Evolutionary conservation across 2,113 vertebrate species (phyloP), one percentile per base, ranked within the genome.

Genomic region (Cebus imitator): DNA sequence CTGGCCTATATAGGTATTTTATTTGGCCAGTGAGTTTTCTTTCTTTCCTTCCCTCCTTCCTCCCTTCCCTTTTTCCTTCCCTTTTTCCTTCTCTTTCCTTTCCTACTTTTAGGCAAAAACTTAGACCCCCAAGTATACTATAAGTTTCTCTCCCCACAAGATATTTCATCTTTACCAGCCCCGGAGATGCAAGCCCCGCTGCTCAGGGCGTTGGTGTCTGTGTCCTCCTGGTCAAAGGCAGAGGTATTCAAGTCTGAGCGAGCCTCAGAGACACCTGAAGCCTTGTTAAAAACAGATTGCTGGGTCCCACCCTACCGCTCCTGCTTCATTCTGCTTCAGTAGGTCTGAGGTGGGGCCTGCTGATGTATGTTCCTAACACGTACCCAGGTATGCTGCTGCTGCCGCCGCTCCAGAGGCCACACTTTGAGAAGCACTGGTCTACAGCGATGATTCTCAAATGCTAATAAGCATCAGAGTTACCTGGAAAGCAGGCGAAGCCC

Each of bases 121-220:
- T 40, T 66, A 80, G 13, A 66, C 2, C 50, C 72, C 76, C 20
- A 21, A 25, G 23, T 14, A 0, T 5, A 43, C 25, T 16, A 0
- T 11, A 61, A 16, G 8, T 32, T 64, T 64, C 61, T 30, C 27
- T 17, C 70, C 27, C 40, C 5, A 40, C 45, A 40, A 6, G 75
- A 9, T 23, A 16, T 35, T 90, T 83, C 73, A 16, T 57, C 84
- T 70, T 61, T 8, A 4, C 27, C 16, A 20, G 23, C 30, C 66
- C 13, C 7, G 0, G 9, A 1, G 2, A 1, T 2, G 1, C 50
- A 16, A 21, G 32, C 20, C 55, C 37, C 18, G 27, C 55, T 72
- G 43, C 73, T 21, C 48, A 48, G 37, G 35, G 4, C 21, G 1
- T 48, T 6, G 13, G 16, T n/a, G 57, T 32, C 27, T 52, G 6